phyloP scores from a whole-genome alignment of 2,797 vertebrate species.

The Neosilurus hyrtlii region DNA sequence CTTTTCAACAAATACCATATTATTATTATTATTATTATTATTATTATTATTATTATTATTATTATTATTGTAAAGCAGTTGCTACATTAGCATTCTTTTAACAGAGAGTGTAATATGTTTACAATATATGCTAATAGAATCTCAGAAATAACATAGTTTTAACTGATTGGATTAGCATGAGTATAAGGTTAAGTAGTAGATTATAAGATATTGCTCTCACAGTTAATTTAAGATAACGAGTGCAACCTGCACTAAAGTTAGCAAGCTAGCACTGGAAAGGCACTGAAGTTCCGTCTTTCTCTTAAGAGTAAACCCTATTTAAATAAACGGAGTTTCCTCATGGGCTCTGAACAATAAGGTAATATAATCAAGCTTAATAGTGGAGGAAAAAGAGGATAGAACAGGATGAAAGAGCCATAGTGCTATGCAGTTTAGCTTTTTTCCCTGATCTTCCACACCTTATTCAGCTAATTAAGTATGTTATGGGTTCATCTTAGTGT shows the following conservation, averaged over 20 bases:
- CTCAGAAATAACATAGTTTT: background rate
- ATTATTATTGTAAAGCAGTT: background rate
- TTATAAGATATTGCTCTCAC: background rate
- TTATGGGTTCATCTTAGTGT: background rate
- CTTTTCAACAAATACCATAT: background rate
- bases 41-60: no score
- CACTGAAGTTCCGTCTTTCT: background rate
- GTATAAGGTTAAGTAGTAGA: background rate
- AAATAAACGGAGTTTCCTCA: background rate
- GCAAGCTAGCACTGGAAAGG: background rate
- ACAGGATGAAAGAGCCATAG: background rate
- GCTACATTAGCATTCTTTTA: background rate
- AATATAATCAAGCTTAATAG: constrained; percentile 2
- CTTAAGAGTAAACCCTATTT: background rate
- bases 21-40: no score
- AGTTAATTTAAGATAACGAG: background rate
- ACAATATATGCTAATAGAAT: background rate
- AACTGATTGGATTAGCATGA: background rate
- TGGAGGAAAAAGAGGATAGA: background rate
- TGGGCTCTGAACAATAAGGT: background rate
- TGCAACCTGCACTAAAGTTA: background rate
- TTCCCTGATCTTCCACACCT: background rate
- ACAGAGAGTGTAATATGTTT: background rate
- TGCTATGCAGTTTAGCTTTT: background rate
- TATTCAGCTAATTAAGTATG: background rate